Evolutionary conservation across 2,797 vertebrate genomes (phyloP), one percentile per base, ranked within the genome.

Genomic region (Paedocypris micromegethes): DNA sequence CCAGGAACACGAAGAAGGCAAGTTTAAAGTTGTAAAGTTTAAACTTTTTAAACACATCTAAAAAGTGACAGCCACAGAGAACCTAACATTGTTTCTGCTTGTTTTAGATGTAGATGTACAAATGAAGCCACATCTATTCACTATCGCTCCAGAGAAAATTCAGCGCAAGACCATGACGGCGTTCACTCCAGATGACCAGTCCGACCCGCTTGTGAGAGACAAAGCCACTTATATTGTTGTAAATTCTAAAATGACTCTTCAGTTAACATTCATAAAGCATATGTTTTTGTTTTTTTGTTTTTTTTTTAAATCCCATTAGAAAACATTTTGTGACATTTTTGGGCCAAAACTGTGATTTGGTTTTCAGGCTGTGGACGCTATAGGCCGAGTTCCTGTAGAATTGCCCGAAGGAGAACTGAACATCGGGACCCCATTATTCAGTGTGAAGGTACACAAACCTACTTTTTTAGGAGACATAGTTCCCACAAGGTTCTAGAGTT

Each of bases 351-450:
- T 48, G 58, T 54, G 72, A 64, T 78, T 46, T 74, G 83, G 48
- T 72, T 78, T 81, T 42, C 51, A 89, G 90, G 70, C 73, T 67
- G 57, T 37, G 6, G 41, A 71, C 58, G 46, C 72, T 69, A 66
- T 82, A 68, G 70, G 52, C 1, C 5, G 52, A 0, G n/a, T 86
- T 68, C 77, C 85, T 5, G 83, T 81, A 62, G 83, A 69, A 47
- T 65, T 73, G 3, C 38, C 75, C 40, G 67, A 86, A 52, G 74
- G 75, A 51, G 66, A 79, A 2, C 68, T 87, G 68, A 83, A 82
- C 6, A 55, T 72, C 9, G 73, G 8, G 5, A 37, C 82, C 73
- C 89, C 88, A 41, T 74, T 86, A 75, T 86, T 90, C 75, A 84
- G 76, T 66, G 84, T 89, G 37, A 83, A 88, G 71, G 90, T 91